These are phyloP conservation scores for Pogona vitticeps DNA, from an alignment of 2,113 vertebrate species.

Conservation along the genomic window DNA sequence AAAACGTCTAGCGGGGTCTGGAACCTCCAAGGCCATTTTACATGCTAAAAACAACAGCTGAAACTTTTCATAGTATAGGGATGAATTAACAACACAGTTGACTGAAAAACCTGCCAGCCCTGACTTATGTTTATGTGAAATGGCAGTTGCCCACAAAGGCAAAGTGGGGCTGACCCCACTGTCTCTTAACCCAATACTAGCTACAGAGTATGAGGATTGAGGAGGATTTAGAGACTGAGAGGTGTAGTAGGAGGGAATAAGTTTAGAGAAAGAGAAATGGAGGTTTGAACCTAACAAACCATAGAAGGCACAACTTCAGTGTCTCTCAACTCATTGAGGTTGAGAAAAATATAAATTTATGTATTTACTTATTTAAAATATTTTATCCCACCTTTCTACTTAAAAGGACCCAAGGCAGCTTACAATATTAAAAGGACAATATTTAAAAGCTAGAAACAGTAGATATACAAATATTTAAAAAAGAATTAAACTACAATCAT, in stretches of 20 bases:
- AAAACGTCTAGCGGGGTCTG: background rate
- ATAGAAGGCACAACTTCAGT: background rate
- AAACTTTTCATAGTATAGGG: background rate
- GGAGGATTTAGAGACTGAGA: background rate
- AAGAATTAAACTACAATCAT: no score
- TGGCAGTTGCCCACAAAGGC: background rate
- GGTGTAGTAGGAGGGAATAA: background rate
- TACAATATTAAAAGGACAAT: no score
- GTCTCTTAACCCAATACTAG: background rate
- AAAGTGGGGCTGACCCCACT: background rate
- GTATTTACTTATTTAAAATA: no score
- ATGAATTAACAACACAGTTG: background rate
- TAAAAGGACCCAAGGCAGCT: no score
- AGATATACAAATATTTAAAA: no score
- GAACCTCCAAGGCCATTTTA: background rate
- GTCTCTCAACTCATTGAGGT: no score
- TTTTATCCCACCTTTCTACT: no score
- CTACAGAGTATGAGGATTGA: background rate
- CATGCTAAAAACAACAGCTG: background rate
- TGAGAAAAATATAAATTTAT: no score
- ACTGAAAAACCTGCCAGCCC: background rate
- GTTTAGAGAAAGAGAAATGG: background rate
- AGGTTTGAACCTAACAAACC: background rate
- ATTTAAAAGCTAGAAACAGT: no score
- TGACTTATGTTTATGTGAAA: background rate